phyloP scores from a whole-genome alignment of 35 echinoderm and acorn worm species.

The Patiria miniata region DNA sequence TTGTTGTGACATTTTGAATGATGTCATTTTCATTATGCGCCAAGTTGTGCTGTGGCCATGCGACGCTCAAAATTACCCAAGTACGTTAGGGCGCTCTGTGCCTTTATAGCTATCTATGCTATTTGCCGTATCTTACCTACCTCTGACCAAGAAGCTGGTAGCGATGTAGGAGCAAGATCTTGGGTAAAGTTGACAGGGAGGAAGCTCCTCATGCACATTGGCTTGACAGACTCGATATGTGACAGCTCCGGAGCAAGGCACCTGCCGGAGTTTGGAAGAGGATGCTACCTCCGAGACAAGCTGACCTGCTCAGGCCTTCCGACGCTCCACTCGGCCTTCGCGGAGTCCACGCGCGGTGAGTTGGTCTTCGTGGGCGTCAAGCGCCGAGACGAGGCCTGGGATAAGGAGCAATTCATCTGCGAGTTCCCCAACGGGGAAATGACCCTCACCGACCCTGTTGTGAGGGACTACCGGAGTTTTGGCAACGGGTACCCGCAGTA shows the following conservation, averaged over 20 bases:
- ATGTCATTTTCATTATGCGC: too few relatives aligned
- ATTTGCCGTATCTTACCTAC: too few relatives aligned
- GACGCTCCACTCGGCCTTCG: constrained; percentile 64
- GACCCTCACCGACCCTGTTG: constrained; percentile 59
- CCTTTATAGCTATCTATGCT: too few relatives aligned
- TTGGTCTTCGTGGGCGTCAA: constrained; percentile 58
- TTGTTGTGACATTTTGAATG: too few relatives aligned
- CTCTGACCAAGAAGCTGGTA: too few relatives aligned
- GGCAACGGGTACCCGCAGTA: constrained; percentile 51
- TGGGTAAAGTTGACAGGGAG: neutral
- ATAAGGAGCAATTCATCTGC: constrained; percentile 47
- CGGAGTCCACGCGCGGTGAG: constrained; percentile 15
- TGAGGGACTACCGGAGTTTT: constrained; percentile 53
- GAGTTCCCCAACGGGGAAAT: constrained; percentile 45
- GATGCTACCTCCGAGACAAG: constrained; percentile 28
- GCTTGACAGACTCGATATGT: constrained; percentile 1
- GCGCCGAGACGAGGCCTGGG: constrained; percentile 44
- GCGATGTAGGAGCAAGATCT: too few relatives aligned
- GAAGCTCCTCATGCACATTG: neutral
- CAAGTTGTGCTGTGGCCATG: too few relatives aligned
- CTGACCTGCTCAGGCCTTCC: constrained; percentile 38
- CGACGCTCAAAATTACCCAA: too few relatives aligned
- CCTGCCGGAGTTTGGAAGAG: neutral
- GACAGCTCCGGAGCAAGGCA: constrained; percentile 5
- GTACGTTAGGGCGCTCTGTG: too few relatives aligned